Evolutionary conservation across 1,140 invertebrate genomes (phyloP).

Genomic region (Yoshiicerus persimilis): DNA sequence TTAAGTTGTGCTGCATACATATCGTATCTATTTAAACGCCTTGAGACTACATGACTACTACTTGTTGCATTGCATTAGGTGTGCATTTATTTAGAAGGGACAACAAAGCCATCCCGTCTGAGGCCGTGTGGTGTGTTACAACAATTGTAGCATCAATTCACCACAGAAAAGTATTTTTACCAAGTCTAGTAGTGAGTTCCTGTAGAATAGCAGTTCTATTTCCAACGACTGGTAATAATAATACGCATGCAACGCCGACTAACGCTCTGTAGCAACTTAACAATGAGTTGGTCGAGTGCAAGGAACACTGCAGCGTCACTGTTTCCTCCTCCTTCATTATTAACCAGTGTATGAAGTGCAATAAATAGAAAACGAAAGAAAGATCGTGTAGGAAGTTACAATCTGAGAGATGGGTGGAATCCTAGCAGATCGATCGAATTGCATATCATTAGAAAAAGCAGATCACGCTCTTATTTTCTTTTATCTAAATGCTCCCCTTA

Average conservation of each 20-base stretch:
- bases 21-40: neutral
- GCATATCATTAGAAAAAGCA: neutral
- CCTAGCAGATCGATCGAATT: neutral
- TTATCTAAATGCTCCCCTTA: neutral
- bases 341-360: neutral
- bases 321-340: neutral
- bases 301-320: neutral
- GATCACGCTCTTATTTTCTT: conserved; percentile 12
- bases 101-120: neutral
- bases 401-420: neutral
- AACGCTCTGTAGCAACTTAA: neutral
- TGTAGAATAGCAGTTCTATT: neutral
- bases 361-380: neutral
- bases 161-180: too few relatives aligned
- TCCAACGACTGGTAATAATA: too few relatives aligned
- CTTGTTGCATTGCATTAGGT: neutral
- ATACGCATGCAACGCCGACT: too few relatives aligned
- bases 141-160: neutral
- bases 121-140: neutral
- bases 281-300: neutral
- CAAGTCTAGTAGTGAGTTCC: too few relatives aligned
- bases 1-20: neutral
- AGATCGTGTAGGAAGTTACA: conserved; percentile 1
- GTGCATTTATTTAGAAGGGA: neutral
- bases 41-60: neutral